Conservation (phyloP, 2,888 invertebrate species). For the Sarcophaga caerulescens region DNA sequence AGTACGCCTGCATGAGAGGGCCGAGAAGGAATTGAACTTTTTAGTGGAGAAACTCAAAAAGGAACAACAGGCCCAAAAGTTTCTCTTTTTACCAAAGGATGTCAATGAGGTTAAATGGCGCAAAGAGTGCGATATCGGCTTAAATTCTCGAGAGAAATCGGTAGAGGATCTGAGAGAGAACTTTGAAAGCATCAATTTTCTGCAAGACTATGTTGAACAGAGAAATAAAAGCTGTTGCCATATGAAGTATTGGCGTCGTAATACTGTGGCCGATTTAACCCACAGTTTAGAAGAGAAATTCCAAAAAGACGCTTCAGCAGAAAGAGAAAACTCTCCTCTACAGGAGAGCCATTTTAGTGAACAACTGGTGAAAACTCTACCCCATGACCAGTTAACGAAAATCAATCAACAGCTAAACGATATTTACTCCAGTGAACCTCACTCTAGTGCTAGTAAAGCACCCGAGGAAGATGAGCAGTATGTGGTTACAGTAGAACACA, state of each 20-base stretch:
- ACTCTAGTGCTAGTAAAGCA: too few species aligned
- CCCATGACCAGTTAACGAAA: constrained; percentile 91
- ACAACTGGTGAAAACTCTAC: constrained; percentile 91
- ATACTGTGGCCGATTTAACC: constrained; percentile 90
- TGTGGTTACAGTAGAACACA: constrained; percentile 84
- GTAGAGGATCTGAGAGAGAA: constrained; percentile 92
- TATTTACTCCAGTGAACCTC: constrained; percentile 83
- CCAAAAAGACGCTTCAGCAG: constrained; percentile 72
- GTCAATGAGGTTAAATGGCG: constrained; percentile 89
- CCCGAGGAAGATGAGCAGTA: constrained; percentile 82
- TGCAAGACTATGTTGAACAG: constrained; percentile 82
- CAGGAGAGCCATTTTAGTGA: constrained; percentile 86
- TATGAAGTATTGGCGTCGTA: constrained; percentile 87
- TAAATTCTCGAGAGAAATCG: constrained; percentile 92
- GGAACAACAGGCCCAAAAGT: constrained; percentile 91
- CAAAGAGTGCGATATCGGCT: constrained; percentile 87
- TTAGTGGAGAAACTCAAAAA: constrained; percentile 89
- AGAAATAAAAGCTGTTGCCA: constrained; percentile 62
- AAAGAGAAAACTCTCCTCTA: constrained; percentile 70
- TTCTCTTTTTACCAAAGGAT: constrained; percentile 90
- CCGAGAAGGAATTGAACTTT: constrained; percentile 90
- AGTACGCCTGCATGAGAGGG: constrained; percentile 89
- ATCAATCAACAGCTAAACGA: constrained; percentile 90
- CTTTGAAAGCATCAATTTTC: constrained; percentile 85
- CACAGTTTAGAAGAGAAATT: constrained; percentile 86